Base-by-base conservation (phyloP, 2,113 vertebrate species). In the Sinosuthora webbiana region DNA sequence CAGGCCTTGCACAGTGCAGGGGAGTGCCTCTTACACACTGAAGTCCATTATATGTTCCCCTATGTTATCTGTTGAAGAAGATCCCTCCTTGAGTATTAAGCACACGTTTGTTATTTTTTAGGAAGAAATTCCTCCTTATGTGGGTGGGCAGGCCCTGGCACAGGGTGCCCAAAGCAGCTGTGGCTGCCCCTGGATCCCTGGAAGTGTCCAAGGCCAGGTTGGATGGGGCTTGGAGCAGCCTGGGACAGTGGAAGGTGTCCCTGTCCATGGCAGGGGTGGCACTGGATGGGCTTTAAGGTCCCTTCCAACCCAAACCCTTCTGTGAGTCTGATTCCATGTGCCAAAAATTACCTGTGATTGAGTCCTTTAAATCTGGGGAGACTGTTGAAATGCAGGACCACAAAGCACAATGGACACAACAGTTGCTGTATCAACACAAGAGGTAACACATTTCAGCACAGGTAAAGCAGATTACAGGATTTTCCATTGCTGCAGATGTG, bases 11-110 rank as follows among this genome's bases (percentile, higher is more conserved):
- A 49, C 47, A 27, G 7, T 10, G 13, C 20, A 42, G 57, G 20
- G 22, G 28, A 81, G 45, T 53, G 55, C 35, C 41, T 56, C 33
- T 52, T 55, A 20, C 9, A 44, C 10, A 1, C 19, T 13, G 15
- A 59, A 83, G 50, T 49, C 21, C 0, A 1, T 39, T 19, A 4
- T 4, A 5, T 11, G 5, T n/a, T 81, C 18, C 22, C 1, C 0
- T 39, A 7, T 0, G 1, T 70, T 33, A 21, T 22, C 24, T 56
- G 15, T 23, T 50, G 24, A 76, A 75, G 27, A 83, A 50, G 31
- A 53, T 15, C 10, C 9, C 15, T 70, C 75, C 45, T 41, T 70
- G 11, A 91, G 30, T 78, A 37, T 50, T 50, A 31, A 70, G 17
- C 0, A 1, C 20, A 10, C 6, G 5, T 16, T 78, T n/a, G 28